Percentiles rank a stretch among this genome's conserved stretches.
Conservation (phyloP, 2,888 invertebrate species). For the Agrypnus murinus region DNA sequence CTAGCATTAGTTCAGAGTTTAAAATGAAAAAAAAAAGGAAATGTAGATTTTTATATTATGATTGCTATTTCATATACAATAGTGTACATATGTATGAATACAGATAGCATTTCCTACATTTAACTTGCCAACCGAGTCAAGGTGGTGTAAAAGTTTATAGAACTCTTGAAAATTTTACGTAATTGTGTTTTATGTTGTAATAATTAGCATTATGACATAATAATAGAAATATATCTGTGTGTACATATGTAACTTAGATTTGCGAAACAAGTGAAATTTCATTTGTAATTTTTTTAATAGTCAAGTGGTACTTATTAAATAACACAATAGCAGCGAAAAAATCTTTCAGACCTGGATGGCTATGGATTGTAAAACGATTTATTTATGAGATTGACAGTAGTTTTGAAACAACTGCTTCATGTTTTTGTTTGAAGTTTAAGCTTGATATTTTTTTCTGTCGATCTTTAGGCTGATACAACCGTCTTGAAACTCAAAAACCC, state of each 20-base stretch:
- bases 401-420: too few relatives aligned
- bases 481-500: too few relatives aligned
- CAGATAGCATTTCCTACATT: conserved; percentile 7
- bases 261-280: conserved; percentile 40
- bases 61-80: neutral
- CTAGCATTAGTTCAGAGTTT: conserved; percentile 3
- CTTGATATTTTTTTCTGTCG: too few relatives aligned
- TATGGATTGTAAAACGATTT: too few relatives aligned
- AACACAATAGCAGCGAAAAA: too few relatives aligned
- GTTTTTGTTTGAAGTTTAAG: too few relatives aligned
- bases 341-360: too few relatives aligned
- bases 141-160: conserved; percentile 38
- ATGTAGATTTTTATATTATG: conserved; percentile 7
- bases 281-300: conserved; percentile 7
- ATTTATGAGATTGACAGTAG: too few relatives aligned
- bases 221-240: conserved; percentile 38
- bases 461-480: too few relatives aligned
- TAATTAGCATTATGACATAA: conserved; percentile 44
- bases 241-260: conserved; percentile 25
- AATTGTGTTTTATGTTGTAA: conserved; percentile 33
- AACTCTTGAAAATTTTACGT: conserved; percentile 37
- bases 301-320: neutral
- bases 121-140: conserved; percentile 36
- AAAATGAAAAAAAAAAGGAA: conserved; percentile 5
- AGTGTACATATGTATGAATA: neutral